Percentiles rank a stretch among this genome's conserved stretches.
These are phyloP conservation scores for Tetranychus truncatus DNA, from an alignment of 2,888 invertebrate species.

Conservation along the genomic window DNA sequence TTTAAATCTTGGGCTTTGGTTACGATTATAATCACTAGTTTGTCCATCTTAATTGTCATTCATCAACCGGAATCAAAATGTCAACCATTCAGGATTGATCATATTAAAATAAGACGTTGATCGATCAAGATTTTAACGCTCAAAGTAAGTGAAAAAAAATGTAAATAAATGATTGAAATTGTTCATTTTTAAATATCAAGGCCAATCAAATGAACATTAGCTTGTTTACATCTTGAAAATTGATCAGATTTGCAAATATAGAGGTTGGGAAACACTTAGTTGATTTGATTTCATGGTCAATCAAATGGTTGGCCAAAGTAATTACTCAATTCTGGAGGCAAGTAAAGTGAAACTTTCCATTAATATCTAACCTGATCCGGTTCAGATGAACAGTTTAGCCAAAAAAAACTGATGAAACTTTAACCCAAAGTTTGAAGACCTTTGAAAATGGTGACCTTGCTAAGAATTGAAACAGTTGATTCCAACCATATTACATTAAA, in stretches of 20 bases:
- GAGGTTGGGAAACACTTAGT: not conserved
- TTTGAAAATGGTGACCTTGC: too few relatives aligned
- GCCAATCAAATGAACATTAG: not conserved
- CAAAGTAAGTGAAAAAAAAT: too few relatives aligned
- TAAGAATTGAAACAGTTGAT: too few relatives aligned
- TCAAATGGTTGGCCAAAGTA: too few relatives aligned
- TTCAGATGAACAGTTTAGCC: too few relatives aligned
- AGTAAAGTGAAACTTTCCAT: too few relatives aligned
- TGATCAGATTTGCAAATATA: not conserved
- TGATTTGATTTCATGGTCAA: not conserved
- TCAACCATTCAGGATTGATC: not conserved
- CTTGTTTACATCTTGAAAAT: not conserved
- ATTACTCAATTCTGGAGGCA: too few relatives aligned
- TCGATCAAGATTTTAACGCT: not conserved
- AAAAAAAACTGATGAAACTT: too few relatives aligned
- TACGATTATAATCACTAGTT: not conserved
- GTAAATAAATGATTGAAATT: not conserved
- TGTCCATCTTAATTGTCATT: not conserved
- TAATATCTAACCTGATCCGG: too few relatives aligned
- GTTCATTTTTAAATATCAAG: not conserved
- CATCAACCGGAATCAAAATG: not conserved
- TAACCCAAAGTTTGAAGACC: too few relatives aligned
- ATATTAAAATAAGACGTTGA: not conserved
- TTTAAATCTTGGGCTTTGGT: not conserved
- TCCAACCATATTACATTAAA: too few relatives aligned